Conservation (phyloP, 2,888 invertebrate species). For the Plutella xylostella region DNA sequence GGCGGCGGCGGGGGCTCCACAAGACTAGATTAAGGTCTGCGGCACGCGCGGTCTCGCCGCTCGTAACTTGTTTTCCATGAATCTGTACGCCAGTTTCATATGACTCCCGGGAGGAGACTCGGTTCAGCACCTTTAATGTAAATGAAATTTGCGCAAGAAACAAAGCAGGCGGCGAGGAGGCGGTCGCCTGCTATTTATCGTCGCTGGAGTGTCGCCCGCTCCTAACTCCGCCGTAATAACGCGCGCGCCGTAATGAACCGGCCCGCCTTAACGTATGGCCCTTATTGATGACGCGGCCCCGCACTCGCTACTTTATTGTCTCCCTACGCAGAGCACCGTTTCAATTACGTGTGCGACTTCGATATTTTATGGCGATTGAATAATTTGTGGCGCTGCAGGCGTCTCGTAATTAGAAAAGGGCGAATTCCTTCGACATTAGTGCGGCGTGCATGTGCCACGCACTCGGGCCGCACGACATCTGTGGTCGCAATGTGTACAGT, state of each 20-base stretch:
- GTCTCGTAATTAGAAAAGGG: neutral
- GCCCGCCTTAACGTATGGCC: constrained; percentile 57
- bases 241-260: constrained; percentile 57
- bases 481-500: too few species aligned
- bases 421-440: neutral
- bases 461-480: constrained; percentile 28
- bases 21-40: constrained; percentile 53
- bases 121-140: constrained; percentile 63
- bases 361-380: constrained; percentile 40
- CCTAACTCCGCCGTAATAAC: constrained; percentile 61
- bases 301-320: constrained; percentile 45
- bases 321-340: constrained; percentile 43
- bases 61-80: constrained; percentile 63
- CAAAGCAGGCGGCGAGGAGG: constrained; percentile 49
- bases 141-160: constrained; percentile 67
- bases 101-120: constrained; percentile 51
- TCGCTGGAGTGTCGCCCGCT: constrained; percentile 41
- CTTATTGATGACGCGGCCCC: constrained; percentile 58
- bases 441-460: constrained; percentile 1
- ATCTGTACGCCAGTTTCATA: constrained; percentile 59
- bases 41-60: constrained; percentile 45
- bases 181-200: constrained; percentile 56
- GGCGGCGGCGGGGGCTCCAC: constrained; percentile 27
- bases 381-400: constrained; percentile 22
- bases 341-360: constrained; percentile 45